Evolutionary conservation across 2,797 vertebrate genomes (phyloP).

Genomic region (Tympanoctomys barrerae): DNA sequence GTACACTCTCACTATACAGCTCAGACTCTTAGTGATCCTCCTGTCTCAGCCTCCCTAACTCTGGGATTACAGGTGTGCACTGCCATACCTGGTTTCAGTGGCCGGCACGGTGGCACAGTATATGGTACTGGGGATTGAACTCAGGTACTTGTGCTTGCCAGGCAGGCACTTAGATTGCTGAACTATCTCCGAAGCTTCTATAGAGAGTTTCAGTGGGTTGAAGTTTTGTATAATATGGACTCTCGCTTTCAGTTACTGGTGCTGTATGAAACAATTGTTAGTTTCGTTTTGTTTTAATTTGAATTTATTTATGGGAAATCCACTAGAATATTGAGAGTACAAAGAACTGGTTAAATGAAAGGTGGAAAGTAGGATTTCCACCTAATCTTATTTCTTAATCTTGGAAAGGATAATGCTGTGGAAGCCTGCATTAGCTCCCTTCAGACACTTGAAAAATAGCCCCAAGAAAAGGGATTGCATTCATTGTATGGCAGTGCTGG

Average conservation of each 20-base stretch:
- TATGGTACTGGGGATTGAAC: no score
- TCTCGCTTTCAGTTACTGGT: neutral
- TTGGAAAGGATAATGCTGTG: neutral
- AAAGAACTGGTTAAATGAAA: neutral
- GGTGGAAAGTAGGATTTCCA: neutral
- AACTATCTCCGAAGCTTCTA: no score
- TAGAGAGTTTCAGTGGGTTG: neutral
- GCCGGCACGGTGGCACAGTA: no score
- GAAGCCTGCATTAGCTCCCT: neutral
- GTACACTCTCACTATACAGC: no score
- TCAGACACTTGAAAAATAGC: neutral
- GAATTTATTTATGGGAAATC: neutral
- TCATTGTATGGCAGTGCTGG: neutral
- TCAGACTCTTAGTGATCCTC: no score
- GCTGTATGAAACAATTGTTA: neutral
- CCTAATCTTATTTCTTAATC: no score
- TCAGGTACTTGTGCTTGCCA: no score
- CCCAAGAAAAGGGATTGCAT: neutral
- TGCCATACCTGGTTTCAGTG: no score
- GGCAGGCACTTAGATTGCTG: no score
- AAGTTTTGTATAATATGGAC: neutral
- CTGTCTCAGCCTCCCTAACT: no score
- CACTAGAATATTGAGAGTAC: neutral
- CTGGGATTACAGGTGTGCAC: no score
- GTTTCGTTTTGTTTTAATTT: slow-evolving; percentile 42